A percentile compares a stretch with the other conserved stretches of the same genome.
phyloP scores from a whole-genome alignment of 1,140 invertebrate genomes.

The Trissolcus basalis region DNA sequence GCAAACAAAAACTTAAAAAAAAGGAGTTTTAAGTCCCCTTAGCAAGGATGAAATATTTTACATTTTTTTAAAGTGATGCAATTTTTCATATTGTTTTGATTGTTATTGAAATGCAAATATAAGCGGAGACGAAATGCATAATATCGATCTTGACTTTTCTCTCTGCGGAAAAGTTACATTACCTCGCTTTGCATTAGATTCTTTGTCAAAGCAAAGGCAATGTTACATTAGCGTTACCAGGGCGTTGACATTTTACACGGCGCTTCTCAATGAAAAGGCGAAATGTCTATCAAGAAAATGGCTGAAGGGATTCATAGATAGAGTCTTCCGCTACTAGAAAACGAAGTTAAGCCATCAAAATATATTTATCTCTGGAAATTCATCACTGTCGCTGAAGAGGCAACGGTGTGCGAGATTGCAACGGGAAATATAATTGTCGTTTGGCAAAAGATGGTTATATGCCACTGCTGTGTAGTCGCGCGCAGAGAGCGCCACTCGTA shows the following conservation, averaged over 20 bases:
- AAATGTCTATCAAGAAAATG: constrained; percentile 53
- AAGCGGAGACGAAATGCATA: constrained; percentile 14
- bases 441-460: constrained; percentile 57
- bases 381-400: constrained; percentile 52
- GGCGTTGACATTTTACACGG: constrained; percentile 35
- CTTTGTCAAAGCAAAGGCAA: constrained; percentile 48
- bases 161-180: constrained; percentile 41
- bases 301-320: constrained; percentile 56
- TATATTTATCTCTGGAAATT: constrained; percentile 61
- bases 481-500: constrained; percentile 48
- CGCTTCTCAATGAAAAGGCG: constrained; percentile 35
- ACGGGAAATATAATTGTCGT: constrained; percentile 56
- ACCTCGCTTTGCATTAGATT: constrained; percentile 45
- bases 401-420: constrained; percentile 52
- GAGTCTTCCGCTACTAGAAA: constrained; percentile 52
- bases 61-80: too few relatives aligned
- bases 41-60: too few relatives aligned
- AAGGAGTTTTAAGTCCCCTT: too few relatives aligned
- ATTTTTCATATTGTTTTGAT: not conserved
- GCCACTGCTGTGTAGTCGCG: constrained; percentile 48
- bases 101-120: not conserved
- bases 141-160: constrained; percentile 45
- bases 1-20: too few relatives aligned
- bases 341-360: constrained; percentile 59
- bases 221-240: constrained; percentile 48